Conservation (phyloP, 2,113 vertebrate species). For the Prionailurus viverrinus region DNA sequence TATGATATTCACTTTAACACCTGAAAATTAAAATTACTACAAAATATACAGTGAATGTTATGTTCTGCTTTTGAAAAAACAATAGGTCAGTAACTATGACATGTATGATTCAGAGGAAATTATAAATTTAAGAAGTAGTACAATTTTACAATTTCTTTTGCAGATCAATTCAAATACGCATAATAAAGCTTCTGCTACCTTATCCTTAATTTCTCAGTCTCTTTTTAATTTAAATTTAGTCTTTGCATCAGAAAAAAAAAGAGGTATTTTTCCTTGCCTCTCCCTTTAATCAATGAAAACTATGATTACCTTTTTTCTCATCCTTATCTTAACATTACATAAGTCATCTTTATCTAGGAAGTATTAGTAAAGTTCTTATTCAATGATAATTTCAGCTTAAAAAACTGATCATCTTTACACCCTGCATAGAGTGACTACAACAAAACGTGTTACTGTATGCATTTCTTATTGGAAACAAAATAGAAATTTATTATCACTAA, state of each 20-base stretch:
- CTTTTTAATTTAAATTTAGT: conserved; percentile 71
- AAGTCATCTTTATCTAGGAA: background rate
- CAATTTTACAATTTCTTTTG: conserved; percentile 85
- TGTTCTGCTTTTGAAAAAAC: conserved; percentile 58
- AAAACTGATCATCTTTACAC: background rate
- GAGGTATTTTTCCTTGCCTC: background rate
- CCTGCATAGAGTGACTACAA: background rate
- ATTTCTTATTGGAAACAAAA: background rate
- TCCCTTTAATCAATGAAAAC: background rate
- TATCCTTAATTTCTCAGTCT: conserved; percentile 74
- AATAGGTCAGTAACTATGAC: conserved; percentile 61
- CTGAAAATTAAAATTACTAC: conserved; percentile 42
- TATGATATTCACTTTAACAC: background rate
- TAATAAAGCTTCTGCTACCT: conserved; percentile 80
- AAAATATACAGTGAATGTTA: background rate
- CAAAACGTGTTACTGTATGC: background rate
- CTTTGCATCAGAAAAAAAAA: background rate
- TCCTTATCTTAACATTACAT: background rate
- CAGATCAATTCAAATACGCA: conserved; percentile 82
- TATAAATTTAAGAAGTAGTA: conserved; percentile 78
- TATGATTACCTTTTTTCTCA: background rate
- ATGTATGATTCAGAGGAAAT: conserved; percentile 62
- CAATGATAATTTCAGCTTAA: background rate
- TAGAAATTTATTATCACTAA: background rate
- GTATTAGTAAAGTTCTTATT: background rate